These are phyloP conservation scores for Apodemus speciosus DNA, from an alignment of 2,113 vertebrate genomes.

Conservation along the genomic window DNA sequence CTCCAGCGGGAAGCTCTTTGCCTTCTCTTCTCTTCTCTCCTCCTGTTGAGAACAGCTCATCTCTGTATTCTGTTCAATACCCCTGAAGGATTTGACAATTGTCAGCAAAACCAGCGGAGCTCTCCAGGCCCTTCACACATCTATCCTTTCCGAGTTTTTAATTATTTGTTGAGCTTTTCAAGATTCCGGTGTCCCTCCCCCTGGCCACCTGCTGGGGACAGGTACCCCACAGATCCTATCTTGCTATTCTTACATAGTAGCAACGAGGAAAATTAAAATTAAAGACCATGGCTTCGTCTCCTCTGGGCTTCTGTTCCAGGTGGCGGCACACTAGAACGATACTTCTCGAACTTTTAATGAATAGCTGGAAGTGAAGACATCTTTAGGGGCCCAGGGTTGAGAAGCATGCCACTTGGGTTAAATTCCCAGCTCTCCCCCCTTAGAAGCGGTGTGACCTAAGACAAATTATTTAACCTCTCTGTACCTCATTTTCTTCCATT, in stretches of 20 bases:
- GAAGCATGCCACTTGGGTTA: background rate
- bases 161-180: background rate
- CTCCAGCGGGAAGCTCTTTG: background rate
- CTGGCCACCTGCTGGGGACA: background rate
- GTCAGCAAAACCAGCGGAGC: background rate
- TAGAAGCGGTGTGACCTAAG: background rate
- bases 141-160: background rate
- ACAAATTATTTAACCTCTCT: background rate
- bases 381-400: background rate
- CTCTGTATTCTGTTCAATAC: background rate
- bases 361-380: background rate
- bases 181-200: background rate
- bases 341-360: background rate
- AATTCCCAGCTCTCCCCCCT: background rate
- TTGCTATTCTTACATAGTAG: background rate
- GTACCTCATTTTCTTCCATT: background rate
- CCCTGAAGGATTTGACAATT: background rate
- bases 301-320: background rate
- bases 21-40: slow-evolving; percentile 32
- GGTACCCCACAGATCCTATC: background rate
- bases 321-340: background rate
- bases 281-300: background rate
- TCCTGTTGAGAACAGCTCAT: background rate
- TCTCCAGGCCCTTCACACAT: background rate
- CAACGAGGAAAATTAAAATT: background rate